Percentiles rank a stretch among this genome's conserved stretches.
phyloP scores from a whole-genome alignment of 2,888 invertebrate genomes.

The Embidobia sp. region DNA sequence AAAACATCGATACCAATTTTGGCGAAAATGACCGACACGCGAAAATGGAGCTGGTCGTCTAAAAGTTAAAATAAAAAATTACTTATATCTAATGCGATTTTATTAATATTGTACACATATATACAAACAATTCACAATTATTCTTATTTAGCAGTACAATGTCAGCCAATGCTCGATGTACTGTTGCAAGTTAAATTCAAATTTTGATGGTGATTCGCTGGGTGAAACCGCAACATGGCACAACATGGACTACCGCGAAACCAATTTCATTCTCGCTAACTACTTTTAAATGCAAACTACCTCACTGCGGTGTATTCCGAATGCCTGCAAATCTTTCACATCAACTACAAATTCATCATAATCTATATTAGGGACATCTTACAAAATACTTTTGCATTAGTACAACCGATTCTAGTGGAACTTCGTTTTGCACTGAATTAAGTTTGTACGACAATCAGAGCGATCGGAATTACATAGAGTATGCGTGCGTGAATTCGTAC shows the following conservation, averaged over 20 bases:
- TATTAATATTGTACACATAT: slow-evolving; percentile 53
- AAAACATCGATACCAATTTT: too few relatives aligned
- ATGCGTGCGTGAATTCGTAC: too few relatives aligned
- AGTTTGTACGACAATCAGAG: too few relatives aligned
- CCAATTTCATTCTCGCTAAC: slow-evolving; percentile 32
- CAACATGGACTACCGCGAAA: slow-evolving; percentile 38
- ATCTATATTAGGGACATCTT: too few relatives aligned
- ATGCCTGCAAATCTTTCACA: too few relatives aligned
- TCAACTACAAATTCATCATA: too few relatives aligned
- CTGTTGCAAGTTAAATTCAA: slow-evolving; percentile 44
- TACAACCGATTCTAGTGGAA: slow-evolving; percentile 11
- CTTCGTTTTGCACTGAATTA: too few relatives aligned
- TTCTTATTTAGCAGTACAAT: slow-evolving; percentile 42
- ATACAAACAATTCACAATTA: slow-evolving; percentile 52
- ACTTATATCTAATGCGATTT: too few relatives aligned
- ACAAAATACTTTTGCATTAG: slow-evolving; percentile 20
- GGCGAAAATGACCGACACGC: too few relatives aligned
- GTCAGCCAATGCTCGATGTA: slow-evolving; percentile 32
- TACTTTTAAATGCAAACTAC: slow-evolving; percentile 48
- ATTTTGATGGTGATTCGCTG: slow-evolving; percentile 24
- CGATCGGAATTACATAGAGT: too few relatives aligned
- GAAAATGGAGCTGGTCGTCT: too few relatives aligned
- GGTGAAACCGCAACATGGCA: slow-evolving; percentile 36
- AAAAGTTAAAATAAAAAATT: too few relatives aligned
- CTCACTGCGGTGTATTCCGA: slow-evolving; percentile 2